These are phyloP conservation scores for Cyprinodon diabolis DNA, from an alignment of 2,797 vertebrate genomes.

Conservation along the genomic window DNA sequence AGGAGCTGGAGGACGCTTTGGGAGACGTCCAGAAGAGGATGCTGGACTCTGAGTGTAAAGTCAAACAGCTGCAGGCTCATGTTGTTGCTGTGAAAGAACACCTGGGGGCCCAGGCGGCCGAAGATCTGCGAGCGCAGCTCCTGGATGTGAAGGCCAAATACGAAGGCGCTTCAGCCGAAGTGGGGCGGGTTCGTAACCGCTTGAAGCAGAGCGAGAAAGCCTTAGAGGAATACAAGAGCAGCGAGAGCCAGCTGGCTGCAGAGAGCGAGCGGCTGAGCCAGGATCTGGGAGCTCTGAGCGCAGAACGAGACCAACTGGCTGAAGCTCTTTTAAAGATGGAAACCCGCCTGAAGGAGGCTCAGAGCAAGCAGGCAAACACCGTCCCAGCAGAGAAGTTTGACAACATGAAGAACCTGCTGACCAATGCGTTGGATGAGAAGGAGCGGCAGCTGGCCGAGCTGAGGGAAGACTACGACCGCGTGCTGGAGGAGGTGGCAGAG, in stretches of 20 bases:
- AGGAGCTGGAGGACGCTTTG: slow-evolving; percentile 92
- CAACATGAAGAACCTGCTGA: slow-evolving; percentile 89
- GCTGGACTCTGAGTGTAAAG: slow-evolving; percentile 96
- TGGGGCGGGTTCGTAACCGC: slow-evolving; percentile 90
- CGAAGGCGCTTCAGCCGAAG: slow-evolving; percentile 92
- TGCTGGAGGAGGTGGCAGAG: slow-evolving; percentile 83
- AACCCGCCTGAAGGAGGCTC: slow-evolving; percentile 79
- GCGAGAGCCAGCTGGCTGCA: slow-evolving; percentile 84
- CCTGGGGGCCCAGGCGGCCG: slow-evolving; percentile 77
- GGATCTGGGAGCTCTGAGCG: slow-evolving; percentile 76
- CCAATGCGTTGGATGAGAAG: slow-evolving; percentile 87
- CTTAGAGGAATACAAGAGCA: slow-evolving; percentile 89
- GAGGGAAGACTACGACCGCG: slow-evolving; percentile 83
- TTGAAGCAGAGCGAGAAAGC: slow-evolving; percentile 91
- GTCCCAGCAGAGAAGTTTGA: slow-evolving; percentile 89
- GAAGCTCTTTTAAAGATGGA: slow-evolving; percentile 75
- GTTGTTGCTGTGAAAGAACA: slow-evolving; percentile 95
- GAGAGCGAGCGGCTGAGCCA: slow-evolving; percentile 85
- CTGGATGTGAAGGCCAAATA: slow-evolving; percentile 91
- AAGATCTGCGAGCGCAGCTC: slow-evolving; percentile 90
- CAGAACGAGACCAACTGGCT: slow-evolving; percentile 80
- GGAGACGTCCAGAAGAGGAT: slow-evolving; percentile 97
- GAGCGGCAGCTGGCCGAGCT: slow-evolving; percentile 83
- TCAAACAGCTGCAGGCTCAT: slow-evolving; percentile 96
- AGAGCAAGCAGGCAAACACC: slow-evolving; percentile 66